phyloP scores from a whole-genome alignment of 2,888 invertebrate genomes.

The Leptopilina drosophilae region DNA sequence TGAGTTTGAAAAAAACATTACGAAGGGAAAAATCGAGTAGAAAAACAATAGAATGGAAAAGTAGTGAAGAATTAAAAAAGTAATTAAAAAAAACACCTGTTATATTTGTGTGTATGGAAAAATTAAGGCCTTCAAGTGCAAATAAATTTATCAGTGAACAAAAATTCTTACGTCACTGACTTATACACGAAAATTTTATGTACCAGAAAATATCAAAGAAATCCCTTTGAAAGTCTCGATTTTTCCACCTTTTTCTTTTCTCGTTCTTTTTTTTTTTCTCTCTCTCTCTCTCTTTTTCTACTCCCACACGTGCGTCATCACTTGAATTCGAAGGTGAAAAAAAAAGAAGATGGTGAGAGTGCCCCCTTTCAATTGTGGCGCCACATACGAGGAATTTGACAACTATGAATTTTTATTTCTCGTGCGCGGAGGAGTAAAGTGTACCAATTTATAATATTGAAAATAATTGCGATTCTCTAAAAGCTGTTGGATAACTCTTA shows the following conservation, averaged over 20 bases:
- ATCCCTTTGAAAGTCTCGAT: slow-evolving; percentile 22
- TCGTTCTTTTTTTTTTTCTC: too few relatives aligned
- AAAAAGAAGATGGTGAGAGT: slow-evolving; percentile 39
- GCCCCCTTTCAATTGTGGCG: slow-evolving; percentile 49
- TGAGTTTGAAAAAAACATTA: too few relatives aligned
- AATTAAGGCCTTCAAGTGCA: too few relatives aligned
- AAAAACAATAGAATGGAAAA: too few relatives aligned
- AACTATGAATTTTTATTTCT: slow-evolving; percentile 72
- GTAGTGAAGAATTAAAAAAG: too few relatives aligned
- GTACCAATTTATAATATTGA: slow-evolving; percentile 70
- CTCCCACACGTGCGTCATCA: slow-evolving; percentile 22
- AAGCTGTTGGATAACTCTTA: slow-evolving; percentile 61
- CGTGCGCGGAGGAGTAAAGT: slow-evolving; percentile 71
- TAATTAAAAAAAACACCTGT: too few relatives aligned
- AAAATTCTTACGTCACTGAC: slow-evolving; percentile 1
- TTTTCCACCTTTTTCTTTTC: slow-evolving; percentile 22
- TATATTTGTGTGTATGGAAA: too few relatives aligned
- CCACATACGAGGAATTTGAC: slow-evolving; percentile 72
- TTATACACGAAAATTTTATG: too few relatives aligned
- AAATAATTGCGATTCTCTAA: slow-evolving; percentile 70
- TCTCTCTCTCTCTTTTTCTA: neutral
- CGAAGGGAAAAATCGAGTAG: too few relatives aligned
- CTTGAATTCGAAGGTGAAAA: slow-evolving; percentile 34
- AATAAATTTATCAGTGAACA: neutral
- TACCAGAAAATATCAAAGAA: neutral